Percentiles rank a stretch among this genome's conserved stretches.
phyloP scores from a whole-genome alignment of 2,797 vertebrate genomes.

The Nothura maculosa region DNA sequence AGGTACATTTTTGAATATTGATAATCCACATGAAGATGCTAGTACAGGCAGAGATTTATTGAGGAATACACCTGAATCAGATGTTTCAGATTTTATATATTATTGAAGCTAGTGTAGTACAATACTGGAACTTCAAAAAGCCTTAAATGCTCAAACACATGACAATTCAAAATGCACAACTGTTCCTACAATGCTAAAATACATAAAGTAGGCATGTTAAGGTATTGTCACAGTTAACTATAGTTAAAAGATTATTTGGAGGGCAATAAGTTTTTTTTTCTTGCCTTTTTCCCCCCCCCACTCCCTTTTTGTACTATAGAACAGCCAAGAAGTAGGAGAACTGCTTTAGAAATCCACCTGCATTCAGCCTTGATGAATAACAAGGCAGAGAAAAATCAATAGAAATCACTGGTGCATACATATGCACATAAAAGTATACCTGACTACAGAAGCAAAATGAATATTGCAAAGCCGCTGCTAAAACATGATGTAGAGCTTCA shows the following conservation, averaged over 20 bases:
- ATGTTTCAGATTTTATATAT: background rate
- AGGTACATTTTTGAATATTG: constrained; percentile 43
- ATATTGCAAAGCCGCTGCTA: background rate
- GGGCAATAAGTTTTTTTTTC: background rate
- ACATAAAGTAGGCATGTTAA: background rate
- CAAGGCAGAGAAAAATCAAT: background rate
- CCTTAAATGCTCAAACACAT: background rate
- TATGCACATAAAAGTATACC: background rate
- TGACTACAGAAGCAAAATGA: background rate
- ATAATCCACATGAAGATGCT: background rate
- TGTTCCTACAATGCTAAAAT: background rate
- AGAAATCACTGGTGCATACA: background rate
- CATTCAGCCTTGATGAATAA: background rate
- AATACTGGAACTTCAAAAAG: background rate
- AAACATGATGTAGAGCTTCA: background rate
- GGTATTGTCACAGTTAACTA: background rate
- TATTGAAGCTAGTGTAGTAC: background rate
- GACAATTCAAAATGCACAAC: background rate
- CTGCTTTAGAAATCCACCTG: background rate
- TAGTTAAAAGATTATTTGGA: background rate
- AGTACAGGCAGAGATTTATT: background rate
- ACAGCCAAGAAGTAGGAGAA: background rate
- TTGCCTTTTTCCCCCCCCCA: too few relatives aligned
- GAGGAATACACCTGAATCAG: background rate
- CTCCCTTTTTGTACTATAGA: background rate